Evolutionary conservation across 2,113 vertebrate genomes (phyloP).

Genomic region (Phainopepla nitens): DNA sequence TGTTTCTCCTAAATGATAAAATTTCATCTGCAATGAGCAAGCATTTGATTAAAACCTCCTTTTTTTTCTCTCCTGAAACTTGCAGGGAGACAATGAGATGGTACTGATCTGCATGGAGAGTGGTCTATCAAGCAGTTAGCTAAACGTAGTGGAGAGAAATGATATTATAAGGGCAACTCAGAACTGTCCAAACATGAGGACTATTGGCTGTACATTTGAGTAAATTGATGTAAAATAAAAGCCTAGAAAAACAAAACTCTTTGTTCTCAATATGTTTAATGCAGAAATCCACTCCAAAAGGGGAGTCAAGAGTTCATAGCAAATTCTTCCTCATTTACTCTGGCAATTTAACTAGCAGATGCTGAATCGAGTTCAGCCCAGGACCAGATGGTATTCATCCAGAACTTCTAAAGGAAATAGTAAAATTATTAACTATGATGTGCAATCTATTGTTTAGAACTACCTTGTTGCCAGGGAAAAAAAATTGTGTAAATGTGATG

Average conservation of each 20-base stretch:
- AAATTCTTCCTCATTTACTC: slow-evolving; percentile 21
- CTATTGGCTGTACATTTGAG: neutral
- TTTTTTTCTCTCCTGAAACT: neutral
- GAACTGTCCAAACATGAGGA: neutral
- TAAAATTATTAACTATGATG: slow-evolving; percentile 35
- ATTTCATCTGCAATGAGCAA: neutral
- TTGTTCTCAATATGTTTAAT: neutral
- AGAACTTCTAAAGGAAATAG: slow-evolving; percentile 50
- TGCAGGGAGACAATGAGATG: neutral
- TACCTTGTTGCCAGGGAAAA: neutral
- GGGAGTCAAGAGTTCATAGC: slow-evolving; percentile 31
- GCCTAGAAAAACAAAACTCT: neutral
- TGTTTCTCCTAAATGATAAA: neutral
- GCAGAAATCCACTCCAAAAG: neutral
- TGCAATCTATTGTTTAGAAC: neutral
- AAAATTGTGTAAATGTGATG: neutral
- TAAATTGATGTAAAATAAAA: neutral
- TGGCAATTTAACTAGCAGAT: slow-evolving; percentile 33
- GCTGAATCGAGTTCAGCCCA: neutral
- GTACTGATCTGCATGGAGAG: neutral
- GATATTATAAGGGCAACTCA: neutral
- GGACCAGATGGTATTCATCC: slow-evolving; percentile 32
- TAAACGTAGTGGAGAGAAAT: neutral
- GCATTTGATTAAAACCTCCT: neutral
- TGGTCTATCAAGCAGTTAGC: neutral